phyloP scores from a whole-genome alignment of 2,113 vertebrate genomes.

The Crypturellus undulatus region DNA sequence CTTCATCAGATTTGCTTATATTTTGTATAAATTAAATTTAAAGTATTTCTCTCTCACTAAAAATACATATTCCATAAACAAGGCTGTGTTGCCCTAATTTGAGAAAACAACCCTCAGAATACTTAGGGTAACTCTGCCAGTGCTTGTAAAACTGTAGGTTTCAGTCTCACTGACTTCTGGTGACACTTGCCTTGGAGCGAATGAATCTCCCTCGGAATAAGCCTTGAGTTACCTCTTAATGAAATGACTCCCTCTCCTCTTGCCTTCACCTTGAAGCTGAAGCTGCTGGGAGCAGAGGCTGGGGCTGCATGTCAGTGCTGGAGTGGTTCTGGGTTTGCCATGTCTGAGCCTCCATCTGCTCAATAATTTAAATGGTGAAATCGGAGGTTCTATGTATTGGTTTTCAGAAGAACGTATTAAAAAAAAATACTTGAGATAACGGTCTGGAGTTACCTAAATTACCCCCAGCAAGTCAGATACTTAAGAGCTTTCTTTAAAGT shows the following conservation, averaged over 20 bases:
- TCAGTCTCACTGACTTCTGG: background rate
- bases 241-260: background rate
- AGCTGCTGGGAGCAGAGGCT: background rate
- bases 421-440: background rate
- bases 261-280: background rate
- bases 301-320: background rate
- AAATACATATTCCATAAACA: background rate
- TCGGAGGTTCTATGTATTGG: background rate
- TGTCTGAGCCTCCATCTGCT: accelerated
- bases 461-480: background rate
- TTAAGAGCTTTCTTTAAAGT: background rate
- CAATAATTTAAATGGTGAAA: accelerated
- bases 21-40: background rate
- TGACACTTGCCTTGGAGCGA: slow-evolving; percentile 25
- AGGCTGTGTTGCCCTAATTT: background rate
- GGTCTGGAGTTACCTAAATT: background rate
- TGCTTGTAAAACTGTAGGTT: slow-evolving; percentile 16
- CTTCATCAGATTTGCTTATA: background rate
- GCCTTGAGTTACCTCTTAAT: background rate
- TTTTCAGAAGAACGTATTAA: background rate
- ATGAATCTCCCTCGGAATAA: background rate
- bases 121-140: background rate
- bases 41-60: background rate
- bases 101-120: background rate
- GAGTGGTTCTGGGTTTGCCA: background rate